Percentiles rank a stretch among this genome's conserved stretches.
Evolutionary conservation across 2,888 invertebrate genomes (phyloP).

Genomic region (Oeneis ivallda): DNA sequence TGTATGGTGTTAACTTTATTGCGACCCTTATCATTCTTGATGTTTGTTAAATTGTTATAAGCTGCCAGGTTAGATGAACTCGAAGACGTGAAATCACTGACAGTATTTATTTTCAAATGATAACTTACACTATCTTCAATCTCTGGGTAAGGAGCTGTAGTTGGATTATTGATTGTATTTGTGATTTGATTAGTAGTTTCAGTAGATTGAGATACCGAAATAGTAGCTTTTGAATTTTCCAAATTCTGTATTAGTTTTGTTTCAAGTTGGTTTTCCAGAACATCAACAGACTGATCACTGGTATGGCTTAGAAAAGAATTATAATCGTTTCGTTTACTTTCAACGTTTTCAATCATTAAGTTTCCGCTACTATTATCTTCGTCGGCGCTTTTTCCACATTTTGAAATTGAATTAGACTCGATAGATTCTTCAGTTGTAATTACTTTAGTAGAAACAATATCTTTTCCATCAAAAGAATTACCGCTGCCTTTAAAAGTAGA

Average conservation of each 20-base stretch:
- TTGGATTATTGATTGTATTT: slow-evolving; percentile 18
- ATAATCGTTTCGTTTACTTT: neutral
- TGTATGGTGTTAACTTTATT: slow-evolving; percentile 57
- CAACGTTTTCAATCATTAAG: neutral
- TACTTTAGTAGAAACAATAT: neutral
- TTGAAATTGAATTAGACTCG: neutral
- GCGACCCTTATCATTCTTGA: slow-evolving; percentile 39
- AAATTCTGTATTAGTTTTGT: neutral
- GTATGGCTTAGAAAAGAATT: neutral
- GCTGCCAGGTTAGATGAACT: slow-evolving; percentile 41
- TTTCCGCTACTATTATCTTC: neutral
- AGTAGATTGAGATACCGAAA: neutral
- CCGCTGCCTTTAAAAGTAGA: slow-evolving; percentile 31
- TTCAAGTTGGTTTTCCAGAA: neutral
- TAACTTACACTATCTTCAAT: slow-evolving; percentile 67
- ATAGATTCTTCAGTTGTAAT: slow-evolving; percentile 13
- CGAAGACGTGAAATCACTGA: slow-evolving; percentile 52
- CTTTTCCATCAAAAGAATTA: slow-evolving; percentile 11
- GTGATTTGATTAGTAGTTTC: neutral
- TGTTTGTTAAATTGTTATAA: slow-evolving; percentile 41
- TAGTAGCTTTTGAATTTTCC: neutral
- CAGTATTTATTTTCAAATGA: slow-evolving; percentile 70
- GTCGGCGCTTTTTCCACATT: slow-evolving; percentile 9
- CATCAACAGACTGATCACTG: neutral
- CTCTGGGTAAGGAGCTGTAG: slow-evolving; percentile 39